Evolutionary conservation across 2,113 vertebrate genomes (phyloP).

Genomic region (Eonycteris spelaea): DNA sequence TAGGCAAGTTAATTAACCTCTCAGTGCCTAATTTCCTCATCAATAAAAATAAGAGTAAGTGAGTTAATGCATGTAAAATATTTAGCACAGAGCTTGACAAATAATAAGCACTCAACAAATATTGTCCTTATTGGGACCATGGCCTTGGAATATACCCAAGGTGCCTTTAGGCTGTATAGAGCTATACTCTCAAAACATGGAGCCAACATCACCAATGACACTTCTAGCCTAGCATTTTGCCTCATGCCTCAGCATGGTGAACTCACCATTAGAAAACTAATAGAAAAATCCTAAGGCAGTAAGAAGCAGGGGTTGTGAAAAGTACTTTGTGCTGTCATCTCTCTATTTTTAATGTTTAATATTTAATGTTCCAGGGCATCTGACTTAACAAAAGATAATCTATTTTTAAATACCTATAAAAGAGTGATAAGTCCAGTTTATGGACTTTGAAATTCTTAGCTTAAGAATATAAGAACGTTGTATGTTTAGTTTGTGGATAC

Average conservation of each 20-base stretch:
- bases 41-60: conserved; percentile 2
- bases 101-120: not conserved
- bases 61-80: not conserved
- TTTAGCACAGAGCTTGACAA: not conserved
- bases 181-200: not conserved
- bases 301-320: not conserved
- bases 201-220: not conserved
- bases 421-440: conserved; percentile 8
- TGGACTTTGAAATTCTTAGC: conserved; percentile 15
- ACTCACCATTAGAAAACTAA: not conserved
- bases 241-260: not conserved
- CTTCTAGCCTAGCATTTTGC: not conserved
- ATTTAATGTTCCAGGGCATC: conserved; percentile 50
- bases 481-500: not conserved
- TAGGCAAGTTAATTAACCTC: conserved; percentile 12
- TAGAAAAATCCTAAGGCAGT: not conserved
- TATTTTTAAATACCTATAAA: conserved; percentile 54
- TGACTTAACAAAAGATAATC: conserved; percentile 28
- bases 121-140: not conserved
- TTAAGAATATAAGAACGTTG: conserved; percentile 1
- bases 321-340: not conserved
- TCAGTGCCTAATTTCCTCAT: conserved; percentile 31
- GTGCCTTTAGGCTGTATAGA: not conserved
- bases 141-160: not conserved
- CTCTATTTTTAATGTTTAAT: conserved; percentile 45